phyloP scores from a whole-genome alignment of 2,888 invertebrate species.

The Ophion obscuratus region DNA sequence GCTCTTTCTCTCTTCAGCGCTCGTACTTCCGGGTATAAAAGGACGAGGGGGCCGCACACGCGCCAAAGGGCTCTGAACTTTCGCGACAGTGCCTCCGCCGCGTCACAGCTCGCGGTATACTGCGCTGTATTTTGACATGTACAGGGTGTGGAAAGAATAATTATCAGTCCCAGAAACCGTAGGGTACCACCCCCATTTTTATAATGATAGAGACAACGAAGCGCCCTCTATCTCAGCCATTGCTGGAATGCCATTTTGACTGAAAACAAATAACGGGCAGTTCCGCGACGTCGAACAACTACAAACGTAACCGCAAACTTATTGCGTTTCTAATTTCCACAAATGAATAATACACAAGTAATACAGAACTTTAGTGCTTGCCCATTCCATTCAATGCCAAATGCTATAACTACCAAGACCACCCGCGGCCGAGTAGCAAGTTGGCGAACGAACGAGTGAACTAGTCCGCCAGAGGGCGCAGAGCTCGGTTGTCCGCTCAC shows the following conservation, averaged over 20 bases:
- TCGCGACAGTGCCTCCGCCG: background rate
- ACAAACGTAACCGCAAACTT: too few relatives aligned
- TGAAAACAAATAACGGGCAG: too few relatives aligned
- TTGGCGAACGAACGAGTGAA: background rate
- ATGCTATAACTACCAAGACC: background rate
- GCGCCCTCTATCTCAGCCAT: too few relatives aligned
- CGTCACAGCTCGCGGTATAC: constrained; percentile 7
- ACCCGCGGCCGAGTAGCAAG: background rate
- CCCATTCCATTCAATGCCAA: too few relatives aligned
- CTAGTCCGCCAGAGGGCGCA: background rate
- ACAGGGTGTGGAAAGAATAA: background rate
- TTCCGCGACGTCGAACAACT: too few relatives aligned
- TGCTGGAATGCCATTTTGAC: too few relatives aligned
- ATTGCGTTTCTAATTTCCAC: too few relatives aligned
- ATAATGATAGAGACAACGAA: too few relatives aligned
- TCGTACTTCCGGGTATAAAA: background rate
- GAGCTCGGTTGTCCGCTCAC: background rate
- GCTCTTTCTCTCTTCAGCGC: background rate
- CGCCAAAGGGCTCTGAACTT: background rate
- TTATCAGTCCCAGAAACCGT: background rate
- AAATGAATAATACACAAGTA: too few relatives aligned
- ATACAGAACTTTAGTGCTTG: too few relatives aligned
- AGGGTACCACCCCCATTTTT: too few relatives aligned
- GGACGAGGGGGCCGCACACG: background rate
- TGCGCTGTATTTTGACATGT: background rate